A percentile compares a stretch with the other conserved stretches of the same genome.
phyloP scores from a whole-genome alignment of 2,888 invertebrate species.

The Mystacides longicornis region DNA sequence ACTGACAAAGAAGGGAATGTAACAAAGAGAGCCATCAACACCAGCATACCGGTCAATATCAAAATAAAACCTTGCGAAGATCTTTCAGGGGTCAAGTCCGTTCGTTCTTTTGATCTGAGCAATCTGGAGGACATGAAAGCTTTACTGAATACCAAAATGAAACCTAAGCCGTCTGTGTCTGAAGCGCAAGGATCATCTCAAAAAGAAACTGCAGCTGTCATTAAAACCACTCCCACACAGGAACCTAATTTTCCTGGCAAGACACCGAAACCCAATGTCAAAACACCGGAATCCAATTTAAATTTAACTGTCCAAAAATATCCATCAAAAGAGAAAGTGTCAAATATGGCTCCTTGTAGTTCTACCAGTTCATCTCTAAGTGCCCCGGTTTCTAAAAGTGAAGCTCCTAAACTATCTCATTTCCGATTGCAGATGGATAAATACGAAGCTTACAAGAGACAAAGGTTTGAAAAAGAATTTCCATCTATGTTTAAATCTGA shows the following conservation, averaged over 20 bases:
- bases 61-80: slow-evolving; percentile 5
- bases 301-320: too few species aligned
- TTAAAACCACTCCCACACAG: neutral
- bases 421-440: slow-evolving; percentile 21
- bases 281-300: neutral
- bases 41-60: neutral
- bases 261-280: neutral
- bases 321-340: too few species aligned
- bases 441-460: slow-evolving; percentile 17
- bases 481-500: neutral
- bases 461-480: slow-evolving; percentile 12
- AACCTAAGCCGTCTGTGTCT: too few species aligned
- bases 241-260: neutral
- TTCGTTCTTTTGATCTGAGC: neutral
- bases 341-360: too few species aligned
- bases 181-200: too few species aligned
- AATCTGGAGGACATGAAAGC: neutral
- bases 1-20: slow-evolving; percentile 20
- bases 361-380: neutral
- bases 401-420: slow-evolving; percentile 6
- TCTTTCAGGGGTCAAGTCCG: too few species aligned
- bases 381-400: neutral
- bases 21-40: neutral
- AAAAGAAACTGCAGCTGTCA: neutral
- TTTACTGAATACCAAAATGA: neutral